Base-by-base conservation (phyloP, 2,888 invertebrate species). In the Spisula solida region DNA sequence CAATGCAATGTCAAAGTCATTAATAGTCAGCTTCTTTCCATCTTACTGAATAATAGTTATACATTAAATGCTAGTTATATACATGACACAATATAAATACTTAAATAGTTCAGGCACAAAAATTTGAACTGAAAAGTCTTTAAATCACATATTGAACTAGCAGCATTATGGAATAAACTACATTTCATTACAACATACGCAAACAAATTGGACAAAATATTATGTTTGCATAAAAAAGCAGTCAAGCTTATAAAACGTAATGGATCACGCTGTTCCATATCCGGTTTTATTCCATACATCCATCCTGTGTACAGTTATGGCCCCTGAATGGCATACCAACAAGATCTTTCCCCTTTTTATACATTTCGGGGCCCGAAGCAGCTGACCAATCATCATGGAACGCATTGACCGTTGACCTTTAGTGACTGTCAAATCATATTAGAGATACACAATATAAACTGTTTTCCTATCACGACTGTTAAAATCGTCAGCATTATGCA, bases 361-460 rank as follows among this genome's bases (percentile, higher is more conserved):
- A 75, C 75, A 75, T 31, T 25, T 79, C 85, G n/a, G 78, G 85
- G 85, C 56, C 85, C 8, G 79, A 75, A 79, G 56, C 79, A 85
- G 85, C 85, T 85, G 85, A 79, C 85, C 85, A 56, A 56, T 79
- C 85, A 85, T 55, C 75, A 29, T 83, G 83, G 75, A 41, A 41
- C 25, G 48, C 70, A n/a, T 29, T 82, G 66, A 66, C 82, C 82
- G 47, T 56, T 66, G 82, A 83, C 83, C 29, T 60, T 34, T 34
- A 47, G 75, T 78, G 85, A 79, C 79, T 34, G 78, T 79, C 83
- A 82, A 87, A 90, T 86, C 70, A 60, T 51, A 48, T 29, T 81
- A 29, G 78, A 81, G 82, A 55, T 84, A 87, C 78, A 85, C 51
- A 84, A 87, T 87, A 88, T 85, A 88, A 88, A 87, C 41, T n/a